Percentiles rank a stretch among this genome's conserved stretches.
phyloP scores from a whole-genome alignment of 2,797 vertebrate genomes.

The Avahi laniger region DNA sequence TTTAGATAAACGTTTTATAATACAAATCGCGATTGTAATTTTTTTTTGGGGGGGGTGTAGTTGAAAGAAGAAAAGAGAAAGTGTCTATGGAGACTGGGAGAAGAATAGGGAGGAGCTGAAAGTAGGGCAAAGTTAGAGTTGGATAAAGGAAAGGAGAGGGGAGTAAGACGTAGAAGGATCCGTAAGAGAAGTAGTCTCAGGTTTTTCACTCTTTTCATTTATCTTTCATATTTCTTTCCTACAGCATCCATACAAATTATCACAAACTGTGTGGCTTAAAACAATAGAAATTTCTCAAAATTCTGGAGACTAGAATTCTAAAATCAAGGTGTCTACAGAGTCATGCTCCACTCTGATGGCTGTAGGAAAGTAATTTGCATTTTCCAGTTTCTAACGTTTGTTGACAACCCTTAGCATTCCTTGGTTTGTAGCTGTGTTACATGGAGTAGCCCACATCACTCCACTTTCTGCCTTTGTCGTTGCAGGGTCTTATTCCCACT shows the following conservation, averaged over 20 bases:
- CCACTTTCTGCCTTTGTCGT: neutral
- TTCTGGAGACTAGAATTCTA: neutral
- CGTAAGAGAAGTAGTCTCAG: neutral
- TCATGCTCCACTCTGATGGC: accelerated
- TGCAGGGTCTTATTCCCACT: neutral
- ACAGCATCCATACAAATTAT: neutral
- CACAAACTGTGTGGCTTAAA: neutral
- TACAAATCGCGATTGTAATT: neutral
- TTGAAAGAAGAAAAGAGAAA: neutral
- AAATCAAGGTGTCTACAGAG: neutral
- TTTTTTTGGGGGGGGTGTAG: too few relatives aligned
- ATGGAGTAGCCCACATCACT: neutral
- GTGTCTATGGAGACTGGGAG: accelerated
- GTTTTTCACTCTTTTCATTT: neutral
- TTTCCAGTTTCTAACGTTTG: neutral
- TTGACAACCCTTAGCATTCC: too few relatives aligned
- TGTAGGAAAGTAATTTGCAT: neutral
- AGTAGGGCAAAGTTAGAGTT: neutral
- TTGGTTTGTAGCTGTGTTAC: neutral
- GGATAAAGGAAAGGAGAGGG: neutral
- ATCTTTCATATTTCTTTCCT: neutral
- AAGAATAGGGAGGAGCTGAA: too few relatives aligned
- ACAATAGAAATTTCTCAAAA: neutral
- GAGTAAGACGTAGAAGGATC: neutral
- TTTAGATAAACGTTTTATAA: neutral